Evolutionary conservation across 2,113 vertebrate species (phyloP).

Genomic region (Oriolus oriolus): DNA sequence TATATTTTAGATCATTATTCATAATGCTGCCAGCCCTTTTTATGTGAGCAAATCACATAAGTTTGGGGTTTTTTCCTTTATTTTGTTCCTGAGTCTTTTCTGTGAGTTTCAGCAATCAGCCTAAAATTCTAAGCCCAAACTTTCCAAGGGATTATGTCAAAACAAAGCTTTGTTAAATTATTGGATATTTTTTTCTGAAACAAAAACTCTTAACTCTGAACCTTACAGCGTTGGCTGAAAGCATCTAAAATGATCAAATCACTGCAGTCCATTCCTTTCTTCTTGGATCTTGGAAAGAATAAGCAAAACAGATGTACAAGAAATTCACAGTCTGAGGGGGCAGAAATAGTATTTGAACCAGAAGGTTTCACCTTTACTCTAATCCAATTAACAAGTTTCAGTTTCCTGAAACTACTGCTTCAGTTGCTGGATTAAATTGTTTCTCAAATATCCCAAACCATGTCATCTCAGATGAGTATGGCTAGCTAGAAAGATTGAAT

Average conservation of each 20-base stretch:
- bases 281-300: not conserved
- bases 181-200: not conserved
- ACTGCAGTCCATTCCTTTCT: not conserved
- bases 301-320: not conserved
- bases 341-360: not conserved
- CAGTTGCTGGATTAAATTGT: not conserved
- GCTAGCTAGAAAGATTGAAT: not conserved
- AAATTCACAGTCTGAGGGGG: not conserved
- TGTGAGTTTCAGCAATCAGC: not conserved
- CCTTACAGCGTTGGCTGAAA: not conserved
- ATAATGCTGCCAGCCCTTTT: not conserved
- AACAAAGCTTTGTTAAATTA: not conserved
- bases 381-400: not conserved
- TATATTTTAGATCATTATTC: not conserved
- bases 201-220: not conserved
- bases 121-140: not conserved
- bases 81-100: not conserved
- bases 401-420: not conserved
- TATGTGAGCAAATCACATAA: not conserved
- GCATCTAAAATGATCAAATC: not conserved
- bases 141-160: not conserved
- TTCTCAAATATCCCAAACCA: not conserved
- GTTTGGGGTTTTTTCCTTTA: rapidly evolving
- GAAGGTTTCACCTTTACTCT: not conserved
- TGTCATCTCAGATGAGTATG: not conserved